Conservation (phyloP, 53 echinoderm and acorn worm species). For the Hippasteria phrygiana region DNA sequence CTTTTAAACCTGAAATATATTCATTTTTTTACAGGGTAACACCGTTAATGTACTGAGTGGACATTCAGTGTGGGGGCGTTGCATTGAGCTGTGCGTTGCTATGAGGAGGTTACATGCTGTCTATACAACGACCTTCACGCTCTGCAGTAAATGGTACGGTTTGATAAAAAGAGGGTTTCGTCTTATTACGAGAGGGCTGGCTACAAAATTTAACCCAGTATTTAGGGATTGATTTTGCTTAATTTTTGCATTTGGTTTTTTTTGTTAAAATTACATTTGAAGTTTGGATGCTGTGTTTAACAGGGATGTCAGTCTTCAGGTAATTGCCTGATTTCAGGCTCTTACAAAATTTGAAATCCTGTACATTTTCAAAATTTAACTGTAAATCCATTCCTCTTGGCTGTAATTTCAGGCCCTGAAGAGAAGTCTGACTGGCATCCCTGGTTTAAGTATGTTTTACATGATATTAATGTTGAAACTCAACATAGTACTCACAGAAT, state of each 20-base stretch:
- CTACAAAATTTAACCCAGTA: neutral
- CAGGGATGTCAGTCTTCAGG: no score
- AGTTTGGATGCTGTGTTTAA: neutral
- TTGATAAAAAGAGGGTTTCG: neutral
- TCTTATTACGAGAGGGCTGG: neutral
- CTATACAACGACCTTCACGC: no score
- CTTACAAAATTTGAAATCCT: no score
- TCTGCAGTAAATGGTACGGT: neutral
- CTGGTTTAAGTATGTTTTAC: neutral
- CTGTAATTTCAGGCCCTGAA: no score
- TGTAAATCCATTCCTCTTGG: no score
- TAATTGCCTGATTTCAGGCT: no score
- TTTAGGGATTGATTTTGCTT: neutral
- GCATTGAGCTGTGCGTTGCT: neutral
- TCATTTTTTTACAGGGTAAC: constrained; percentile 32
- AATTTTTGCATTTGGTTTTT: neutral
- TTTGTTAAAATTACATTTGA: neutral
- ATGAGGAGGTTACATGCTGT: neutral
- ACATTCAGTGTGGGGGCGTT: no score
- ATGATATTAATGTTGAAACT: neutral
- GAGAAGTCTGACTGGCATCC: no score
- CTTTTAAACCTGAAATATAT: neutral
- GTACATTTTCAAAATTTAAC: no score
- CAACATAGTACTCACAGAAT: no score
- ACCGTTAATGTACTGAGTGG: constrained; percentile 52